Evolutionary conservation across 2,113 vertebrate genomes (phyloP).

Genomic region (Lampris incognitus): DNA sequence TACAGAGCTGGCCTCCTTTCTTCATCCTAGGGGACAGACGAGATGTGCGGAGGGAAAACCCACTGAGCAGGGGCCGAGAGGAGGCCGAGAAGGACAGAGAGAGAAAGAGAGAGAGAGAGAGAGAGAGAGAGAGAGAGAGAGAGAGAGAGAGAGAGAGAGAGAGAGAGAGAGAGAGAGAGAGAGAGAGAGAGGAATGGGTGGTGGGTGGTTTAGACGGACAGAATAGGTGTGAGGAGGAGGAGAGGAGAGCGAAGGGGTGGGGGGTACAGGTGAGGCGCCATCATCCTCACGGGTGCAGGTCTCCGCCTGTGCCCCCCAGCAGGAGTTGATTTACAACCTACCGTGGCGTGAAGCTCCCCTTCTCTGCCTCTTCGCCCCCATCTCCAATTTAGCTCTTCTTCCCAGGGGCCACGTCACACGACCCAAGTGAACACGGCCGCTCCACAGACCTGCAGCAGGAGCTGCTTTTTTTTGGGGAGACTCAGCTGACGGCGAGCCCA

Average conservation of each 20-base stretch:
- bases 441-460: slow-evolving; percentile 44
- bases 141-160: slow-evolving; percentile 46
- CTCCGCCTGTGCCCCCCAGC: slow-evolving; percentile 43
- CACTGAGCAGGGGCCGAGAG: slow-evolving; percentile 44
- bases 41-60: neutral
- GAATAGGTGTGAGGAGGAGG: neutral
- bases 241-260: neutral
- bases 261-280: slow-evolving; percentile 10
- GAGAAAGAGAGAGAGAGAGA: slow-evolving; percentile 14
- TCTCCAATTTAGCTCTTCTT: slow-evolving; percentile 51
- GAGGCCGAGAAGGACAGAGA: slow-evolving; percentile 16
- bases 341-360: slow-evolving; percentile 53
- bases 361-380: slow-evolving; percentile 27
- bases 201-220: slow-evolving; percentile 10
- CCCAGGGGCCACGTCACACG: slow-evolving; percentile 50
- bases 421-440: slow-evolving; percentile 40
- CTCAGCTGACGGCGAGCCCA: slow-evolving; percentile 10
- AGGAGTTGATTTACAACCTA: slow-evolving; percentile 60
- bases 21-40: slow-evolving; percentile 44
- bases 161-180: neutral
- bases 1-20: slow-evolving; percentile 75
- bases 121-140: slow-evolving; percentile 37
- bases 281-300: slow-evolving; percentile 25
- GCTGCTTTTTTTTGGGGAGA: slow-evolving; percentile 38
- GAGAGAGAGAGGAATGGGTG: slow-evolving; percentile 8